Evolutionary conservation across 2,797 vertebrate genomes (phyloP).

Genomic region (Astyanax mexicanus): DNA sequence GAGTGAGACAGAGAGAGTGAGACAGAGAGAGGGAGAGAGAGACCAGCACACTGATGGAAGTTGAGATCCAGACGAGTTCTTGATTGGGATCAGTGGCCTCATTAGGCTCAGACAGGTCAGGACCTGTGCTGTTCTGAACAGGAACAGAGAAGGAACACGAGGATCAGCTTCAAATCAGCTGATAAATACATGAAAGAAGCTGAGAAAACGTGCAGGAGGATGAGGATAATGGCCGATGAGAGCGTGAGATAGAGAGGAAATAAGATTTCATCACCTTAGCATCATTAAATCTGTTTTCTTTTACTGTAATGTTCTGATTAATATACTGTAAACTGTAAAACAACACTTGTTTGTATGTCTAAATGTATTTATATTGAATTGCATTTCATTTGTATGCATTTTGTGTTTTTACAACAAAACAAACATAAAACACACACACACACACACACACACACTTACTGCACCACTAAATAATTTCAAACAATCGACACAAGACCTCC

Average conservation of each 20-base stretch:
- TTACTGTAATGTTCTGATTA: neutral
- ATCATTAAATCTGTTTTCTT: neutral
- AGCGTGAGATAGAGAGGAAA: neutral
- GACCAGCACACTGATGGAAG: constrained; percentile 56
- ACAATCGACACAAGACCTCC: no score
- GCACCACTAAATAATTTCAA: no score
- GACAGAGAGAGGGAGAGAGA: constrained; percentile 17
- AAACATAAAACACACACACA: no score
- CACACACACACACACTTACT: no score
- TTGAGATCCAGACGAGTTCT: constrained; percentile 69
- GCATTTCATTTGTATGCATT: no score
- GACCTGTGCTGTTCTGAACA: constrained; percentile 47
- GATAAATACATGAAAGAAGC: constrained; percentile 28
- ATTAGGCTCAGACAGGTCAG: constrained; percentile 55
- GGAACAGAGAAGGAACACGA: constrained; percentile 36
- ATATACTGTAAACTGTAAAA: no score
- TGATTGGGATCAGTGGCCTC: constrained; percentile 72
- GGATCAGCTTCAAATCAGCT: constrained; percentile 41
- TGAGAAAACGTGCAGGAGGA: neutral
- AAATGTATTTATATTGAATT: no score
- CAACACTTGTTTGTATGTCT: no score
- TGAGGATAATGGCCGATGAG: neutral
- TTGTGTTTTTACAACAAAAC: no score
- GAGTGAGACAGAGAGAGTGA: constrained; percentile 8
- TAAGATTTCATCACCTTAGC: no score